Base-by-base conservation (phyloP, 1,140 invertebrate species). In the Mamestra configurata region DNA sequence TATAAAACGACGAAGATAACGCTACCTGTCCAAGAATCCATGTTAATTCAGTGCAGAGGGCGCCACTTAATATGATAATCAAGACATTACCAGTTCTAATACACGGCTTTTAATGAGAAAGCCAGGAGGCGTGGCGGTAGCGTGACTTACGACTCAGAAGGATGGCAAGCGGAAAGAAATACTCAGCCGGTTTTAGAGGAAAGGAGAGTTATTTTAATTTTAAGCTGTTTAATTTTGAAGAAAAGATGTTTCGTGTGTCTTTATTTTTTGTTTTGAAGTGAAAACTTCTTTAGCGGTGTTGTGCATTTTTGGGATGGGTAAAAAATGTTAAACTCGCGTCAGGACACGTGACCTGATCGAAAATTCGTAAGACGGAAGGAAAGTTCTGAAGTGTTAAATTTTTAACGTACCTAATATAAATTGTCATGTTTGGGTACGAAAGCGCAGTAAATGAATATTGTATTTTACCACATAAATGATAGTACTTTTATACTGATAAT, bases 41-140 rank as follows among this genome's bases (percentile, higher is more conserved):
- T 85, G 83, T 84, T 86, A 88, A 89, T 88, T 86, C 81, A 8
- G 3, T 37, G 35, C 77, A 31, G 72, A 84, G 85, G 83, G 84
- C 80, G 80, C 81, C 81, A 82, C 83, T 88, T 88, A 86, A 84
- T 90, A 90, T 88, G 87, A 85, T 90, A 90, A 90, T 88, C 81
- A 86, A 85, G 82, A 77, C 82, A 86, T 89, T 89, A 80, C 79
- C 75, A 77, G 79, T 79, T 82, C 80, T 81, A 82, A 84, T 85
- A 82, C 64, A 79, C 57, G n/a, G 79, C 76, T 70, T 81, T 43
- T 83, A 82, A 83, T 79, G 61, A 81, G 68, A 82, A 80, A 43
- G 68, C 66, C 43, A 57, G 46, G 77, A 49, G n/a, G 31, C 22
- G 11, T 43, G 20, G 18, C 31, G 8, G 20, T 20, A 27, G 3